A percentile compares a stretch with the other conserved stretches of the same genome.
These are phyloP conservation scores for Sebastes nivosus DNA, from an alignment of 2,797 vertebrate species.

Conservation along the genomic window DNA sequence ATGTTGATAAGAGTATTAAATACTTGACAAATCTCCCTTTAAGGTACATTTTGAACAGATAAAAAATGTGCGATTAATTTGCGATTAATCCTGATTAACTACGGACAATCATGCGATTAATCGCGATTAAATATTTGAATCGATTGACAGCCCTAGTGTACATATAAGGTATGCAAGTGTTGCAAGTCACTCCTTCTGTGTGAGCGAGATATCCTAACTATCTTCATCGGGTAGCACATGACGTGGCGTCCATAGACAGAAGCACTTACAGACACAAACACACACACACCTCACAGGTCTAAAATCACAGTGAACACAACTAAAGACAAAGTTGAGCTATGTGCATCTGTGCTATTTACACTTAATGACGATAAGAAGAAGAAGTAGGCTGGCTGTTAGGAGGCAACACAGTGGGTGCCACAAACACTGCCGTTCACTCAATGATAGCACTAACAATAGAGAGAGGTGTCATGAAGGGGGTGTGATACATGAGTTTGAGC, in stretches of 20 bases:
- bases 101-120: no score
- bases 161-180: slow-evolving; percentile 24
- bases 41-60: no score
- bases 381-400: slow-evolving; percentile 74
- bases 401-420: slow-evolving; percentile 81
- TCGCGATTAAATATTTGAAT: no score
- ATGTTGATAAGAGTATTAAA: no score
- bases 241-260: background rate
- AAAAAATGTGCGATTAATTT: no score
- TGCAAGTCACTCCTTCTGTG: slow-evolving; percentile 1
- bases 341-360: slow-evolving; percentile 71
- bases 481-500: background rate
- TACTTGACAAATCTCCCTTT: no score
- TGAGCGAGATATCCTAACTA: slow-evolving; percentile 5
- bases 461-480: background rate
- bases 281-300: background rate
- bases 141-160: background rate
- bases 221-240: slow-evolving; percentile 2
- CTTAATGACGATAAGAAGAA: slow-evolving; percentile 53
- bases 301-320: background rate
- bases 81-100: no score
- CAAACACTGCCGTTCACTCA: background rate
- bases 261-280: background rate
- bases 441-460: background rate
- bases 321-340: background rate